Percentiles rank a stretch among this genome's conserved stretches.
These are phyloP conservation scores for Eudemis profundana DNA, from an alignment of 2,888 invertebrate species.

Conservation along the genomic window DNA sequence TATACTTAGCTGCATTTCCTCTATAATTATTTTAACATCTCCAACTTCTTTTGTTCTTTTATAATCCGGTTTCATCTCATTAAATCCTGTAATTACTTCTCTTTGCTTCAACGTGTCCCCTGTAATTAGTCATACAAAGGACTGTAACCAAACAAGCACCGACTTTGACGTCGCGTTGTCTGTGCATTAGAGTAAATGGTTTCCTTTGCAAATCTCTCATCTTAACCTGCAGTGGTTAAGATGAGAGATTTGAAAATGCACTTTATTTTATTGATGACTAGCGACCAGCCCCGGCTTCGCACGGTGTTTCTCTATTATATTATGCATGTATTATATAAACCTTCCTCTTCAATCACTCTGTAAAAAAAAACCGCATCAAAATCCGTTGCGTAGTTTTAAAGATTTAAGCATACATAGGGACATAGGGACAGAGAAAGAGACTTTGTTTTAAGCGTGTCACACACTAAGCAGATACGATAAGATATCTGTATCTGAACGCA, in stretches of 20 bases:
- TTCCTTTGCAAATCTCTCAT: not conserved
- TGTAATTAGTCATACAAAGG: slow-evolving; percentile 32
- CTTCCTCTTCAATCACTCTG: no score
- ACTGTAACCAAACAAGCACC: slow-evolving; percentile 25
- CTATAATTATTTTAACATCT: not conserved
- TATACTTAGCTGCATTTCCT: not conserved
- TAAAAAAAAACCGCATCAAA: no score
- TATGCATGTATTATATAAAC: no score
- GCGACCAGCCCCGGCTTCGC: no score
- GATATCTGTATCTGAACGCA: no score
- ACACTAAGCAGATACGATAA: no score
- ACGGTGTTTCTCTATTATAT: no score
- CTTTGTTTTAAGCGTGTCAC: no score
- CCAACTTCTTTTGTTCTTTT: not conserved
- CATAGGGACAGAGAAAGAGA: no score
- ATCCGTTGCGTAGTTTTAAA: no score
- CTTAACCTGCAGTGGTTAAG: not conserved
- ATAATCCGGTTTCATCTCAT: slow-evolving; percentile 26
- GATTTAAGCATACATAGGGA: no score
- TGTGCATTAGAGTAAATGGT: slow-evolving; percentile 1
- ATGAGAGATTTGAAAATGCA: not conserved
- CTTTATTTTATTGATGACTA: not conserved
- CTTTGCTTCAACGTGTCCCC: slow-evolving; percentile 7
- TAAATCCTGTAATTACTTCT: slow-evolving; percentile 24
- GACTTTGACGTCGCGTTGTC: slow-evolving; percentile 35